phyloP scores from a whole-genome alignment of 2,113 vertebrate species.

The Jaculus jaculus region DNA sequence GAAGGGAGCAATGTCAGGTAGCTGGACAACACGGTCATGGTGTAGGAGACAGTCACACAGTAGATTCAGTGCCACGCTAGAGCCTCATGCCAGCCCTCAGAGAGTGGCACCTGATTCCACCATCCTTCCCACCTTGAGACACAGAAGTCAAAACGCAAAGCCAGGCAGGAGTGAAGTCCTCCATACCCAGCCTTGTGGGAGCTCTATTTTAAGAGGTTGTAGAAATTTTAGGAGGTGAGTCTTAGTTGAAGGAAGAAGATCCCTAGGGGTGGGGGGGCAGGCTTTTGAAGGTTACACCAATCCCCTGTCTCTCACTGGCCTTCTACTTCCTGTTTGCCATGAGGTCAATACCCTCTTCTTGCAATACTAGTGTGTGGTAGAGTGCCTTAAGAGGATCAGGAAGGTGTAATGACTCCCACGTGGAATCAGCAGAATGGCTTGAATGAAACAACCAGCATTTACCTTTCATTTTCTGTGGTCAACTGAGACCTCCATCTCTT shows the following conservation, averaged over 20 bases:
- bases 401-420: not conserved
- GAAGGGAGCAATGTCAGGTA: not conserved
- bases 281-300: not conserved
- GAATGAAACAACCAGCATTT: not conserved
- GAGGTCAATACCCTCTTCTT: not conserved
- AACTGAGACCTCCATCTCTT: not conserved
- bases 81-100: not conserved
- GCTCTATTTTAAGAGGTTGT: not conserved
- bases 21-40: not conserved
- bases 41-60: not conserved
- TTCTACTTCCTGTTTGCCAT: not conserved
- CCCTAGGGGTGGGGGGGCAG: not conserved
- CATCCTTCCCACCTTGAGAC: not conserved
- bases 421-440: not conserved
- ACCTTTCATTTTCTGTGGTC: not conserved
- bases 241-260: not conserved
- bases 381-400: not conserved
- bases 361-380: not conserved
- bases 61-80: not conserved
- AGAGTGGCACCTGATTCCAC: too few species aligned
- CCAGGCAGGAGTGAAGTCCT: not conserved
- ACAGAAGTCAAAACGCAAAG: not conserved
- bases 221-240: too few species aligned
- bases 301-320: not conserved
- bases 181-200: not conserved